phyloP scores from a whole-genome alignment of 2,888 invertebrate genomes.

The Tricholauxania praeusta region DNA sequence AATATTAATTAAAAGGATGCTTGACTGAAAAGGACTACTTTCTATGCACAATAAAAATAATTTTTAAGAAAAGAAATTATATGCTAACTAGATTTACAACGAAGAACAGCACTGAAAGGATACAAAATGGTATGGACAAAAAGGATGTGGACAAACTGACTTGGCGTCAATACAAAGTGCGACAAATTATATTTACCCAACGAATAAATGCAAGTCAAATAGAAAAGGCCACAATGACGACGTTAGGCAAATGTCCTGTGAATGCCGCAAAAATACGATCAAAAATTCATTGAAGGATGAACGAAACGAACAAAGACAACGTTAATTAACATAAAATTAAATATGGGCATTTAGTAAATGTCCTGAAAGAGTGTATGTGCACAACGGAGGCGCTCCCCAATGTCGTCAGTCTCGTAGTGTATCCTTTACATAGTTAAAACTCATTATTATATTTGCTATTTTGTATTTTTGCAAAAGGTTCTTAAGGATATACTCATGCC shows the following conservation, averaged over 20 bases:
- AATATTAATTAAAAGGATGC: conserved; percentile 50
- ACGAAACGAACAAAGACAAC: not conserved
- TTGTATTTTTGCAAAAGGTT: not conserved
- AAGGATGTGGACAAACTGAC: conserved; percentile 32
- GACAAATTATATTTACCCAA: conserved; percentile 48
- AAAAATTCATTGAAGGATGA: conserved; percentile 15
- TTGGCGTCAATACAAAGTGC: conserved; percentile 15
- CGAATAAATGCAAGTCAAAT: conserved; percentile 9
- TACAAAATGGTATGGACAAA: conserved; percentile 57
- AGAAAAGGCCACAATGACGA: too few species aligned
- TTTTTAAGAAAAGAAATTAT: conserved; percentile 44
- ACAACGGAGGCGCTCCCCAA: too few species aligned
- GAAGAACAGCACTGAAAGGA: conserved; percentile 65
- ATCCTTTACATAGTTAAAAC: conserved; percentile 11
- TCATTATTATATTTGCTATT: conserved; percentile 7
- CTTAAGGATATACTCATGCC: not conserved
- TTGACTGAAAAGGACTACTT: conserved; percentile 36
- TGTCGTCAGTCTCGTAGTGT: too few species aligned
- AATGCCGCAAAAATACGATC: not conserved
- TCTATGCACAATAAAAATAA: not conserved
- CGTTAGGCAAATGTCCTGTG: not conserved
- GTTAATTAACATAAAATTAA: conserved; percentile 42
- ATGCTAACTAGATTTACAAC: conserved; percentile 64
- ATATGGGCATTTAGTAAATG: conserved; percentile 9
- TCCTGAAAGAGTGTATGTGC: not conserved